Evolutionary conservation across 2,888 invertebrate species (phyloP).

Genomic region (Drepana falcataria): DNA sequence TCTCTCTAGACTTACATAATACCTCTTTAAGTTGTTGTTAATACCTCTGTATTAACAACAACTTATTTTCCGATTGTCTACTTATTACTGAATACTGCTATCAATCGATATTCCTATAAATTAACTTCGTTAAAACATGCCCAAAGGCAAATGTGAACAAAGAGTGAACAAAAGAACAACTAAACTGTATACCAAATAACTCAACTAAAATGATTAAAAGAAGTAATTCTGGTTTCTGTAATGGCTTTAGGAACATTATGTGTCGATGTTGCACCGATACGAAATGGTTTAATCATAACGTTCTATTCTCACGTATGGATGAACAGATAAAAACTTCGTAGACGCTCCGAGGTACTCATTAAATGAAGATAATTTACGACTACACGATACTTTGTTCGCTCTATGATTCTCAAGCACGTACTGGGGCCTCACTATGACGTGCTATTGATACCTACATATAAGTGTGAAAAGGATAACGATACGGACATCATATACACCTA

Average conservation of each 20-base stretch:
- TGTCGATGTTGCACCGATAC: not conserved
- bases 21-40: too few relatives aligned
- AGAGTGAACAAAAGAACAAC: too few relatives aligned
- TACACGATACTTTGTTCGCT: constrained; percentile 25
- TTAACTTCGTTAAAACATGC: too few relatives aligned
- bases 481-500: too few relatives aligned
- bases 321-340: constrained; percentile 65
- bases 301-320: constrained; percentile 53
- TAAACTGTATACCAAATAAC: not conserved
- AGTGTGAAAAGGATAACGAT: too few relatives aligned
- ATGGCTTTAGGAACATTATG: constrained; percentile 18
- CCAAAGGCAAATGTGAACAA: too few relatives aligned
- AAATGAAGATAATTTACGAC: constrained; percentile 50
- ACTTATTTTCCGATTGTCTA: too few relatives aligned
- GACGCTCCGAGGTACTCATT: constrained; percentile 50
- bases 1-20: too few relatives aligned
- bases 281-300: constrained; percentile 37
- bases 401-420: constrained; percentile 1
- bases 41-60: too few relatives aligned
- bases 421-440: not conserved
- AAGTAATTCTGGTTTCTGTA: constrained; percentile 22
- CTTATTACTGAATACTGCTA: too few relatives aligned
- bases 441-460: too few relatives aligned
- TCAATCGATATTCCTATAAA: too few relatives aligned
- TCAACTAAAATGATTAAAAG: constrained; percentile 16